Percentiles rank a stretch among this genome's conserved stretches.
These are phyloP conservation scores for Hyles lineata DNA, from an alignment of 2,888 invertebrate genomes.

Conservation along the genomic window DNA sequence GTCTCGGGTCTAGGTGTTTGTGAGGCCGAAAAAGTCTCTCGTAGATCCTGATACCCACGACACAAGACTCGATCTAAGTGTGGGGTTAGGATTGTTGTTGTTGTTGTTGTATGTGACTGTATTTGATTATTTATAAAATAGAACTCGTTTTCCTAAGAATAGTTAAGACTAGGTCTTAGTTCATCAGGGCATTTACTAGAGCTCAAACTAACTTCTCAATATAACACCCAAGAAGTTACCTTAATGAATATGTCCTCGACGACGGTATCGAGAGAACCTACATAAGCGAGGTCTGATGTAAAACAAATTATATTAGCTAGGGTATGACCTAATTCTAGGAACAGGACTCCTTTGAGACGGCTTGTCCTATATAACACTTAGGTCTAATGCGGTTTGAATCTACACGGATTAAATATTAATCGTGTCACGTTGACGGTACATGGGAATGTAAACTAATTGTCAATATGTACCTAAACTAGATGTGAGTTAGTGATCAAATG, in stretches of 20 bases:
- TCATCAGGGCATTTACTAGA: too few species aligned
- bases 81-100: too few species aligned
- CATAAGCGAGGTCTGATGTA: not conserved
- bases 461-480: too few species aligned
- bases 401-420: constrained; percentile 1
- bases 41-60: too few species aligned
- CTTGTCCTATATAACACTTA: not conserved
- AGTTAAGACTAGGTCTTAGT: too few species aligned
- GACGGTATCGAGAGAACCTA: not conserved
- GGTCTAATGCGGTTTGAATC: constrained; percentile 5
- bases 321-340: constrained; percentile 3
- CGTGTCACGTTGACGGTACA: not conserved
- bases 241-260: not conserved
- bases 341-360: not conserved
- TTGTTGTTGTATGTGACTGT: too few species aligned
- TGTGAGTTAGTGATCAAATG: too few species aligned
- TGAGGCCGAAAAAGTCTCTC: too few species aligned
- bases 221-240: not conserved
- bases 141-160: too few species aligned
- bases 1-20: too few species aligned
- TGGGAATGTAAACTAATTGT: not conserved
- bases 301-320: not conserved
- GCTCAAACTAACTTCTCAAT: not conserved
- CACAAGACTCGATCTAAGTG: too few species aligned
- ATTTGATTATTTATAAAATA: too few species aligned